These are phyloP conservation scores for Synanthedon myopaeformis DNA, from an alignment of 2,888 invertebrate genomes.

Conservation along the genomic window DNA sequence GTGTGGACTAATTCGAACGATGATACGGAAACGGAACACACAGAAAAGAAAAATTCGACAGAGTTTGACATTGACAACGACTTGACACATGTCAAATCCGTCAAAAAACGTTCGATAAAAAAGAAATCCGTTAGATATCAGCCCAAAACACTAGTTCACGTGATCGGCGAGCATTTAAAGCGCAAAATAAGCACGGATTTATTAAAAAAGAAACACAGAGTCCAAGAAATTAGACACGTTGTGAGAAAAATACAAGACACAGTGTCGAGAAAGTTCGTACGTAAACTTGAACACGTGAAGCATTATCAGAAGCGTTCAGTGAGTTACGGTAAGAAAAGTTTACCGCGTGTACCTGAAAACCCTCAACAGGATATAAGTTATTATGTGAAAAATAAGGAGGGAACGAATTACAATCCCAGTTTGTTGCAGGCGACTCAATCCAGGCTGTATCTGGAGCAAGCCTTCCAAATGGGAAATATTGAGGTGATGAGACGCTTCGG, in stretches of 20 bases:
- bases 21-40: conserved; percentile 3
- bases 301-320: conserved; percentile 1
- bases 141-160: conserved; percentile 21
- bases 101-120: conserved; percentile 18
- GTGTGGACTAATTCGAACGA: conserved; percentile 35
- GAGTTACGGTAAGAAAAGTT: conserved; percentile 17
- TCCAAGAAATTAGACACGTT: conserved; percentile 15
- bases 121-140: conserved; percentile 7
- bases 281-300: background rate
- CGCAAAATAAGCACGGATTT: conserved; percentile 16
- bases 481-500: conserved; percentile 33
- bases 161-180: conserved; percentile 17
- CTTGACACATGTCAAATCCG: conserved; percentile 9
- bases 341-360: conserved; percentile 21
- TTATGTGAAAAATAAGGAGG: conserved; percentile 35
- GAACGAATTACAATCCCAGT: conserved; percentile 20
- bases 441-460: conserved; percentile 23
- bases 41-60: conserved; percentile 4
- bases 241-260: conserved; percentile 18
- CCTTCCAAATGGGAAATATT: conserved; percentile 33
- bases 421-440: conserved; percentile 24
- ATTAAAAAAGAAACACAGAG: conserved; percentile 13
- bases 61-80: conserved; percentile 26
- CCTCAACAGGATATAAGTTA: conserved; percentile 39
- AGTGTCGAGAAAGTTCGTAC: background rate